Base-by-base conservation (phyloP, 2,888 invertebrate genomes). In the Andrena haemorrhoa region DNA sequence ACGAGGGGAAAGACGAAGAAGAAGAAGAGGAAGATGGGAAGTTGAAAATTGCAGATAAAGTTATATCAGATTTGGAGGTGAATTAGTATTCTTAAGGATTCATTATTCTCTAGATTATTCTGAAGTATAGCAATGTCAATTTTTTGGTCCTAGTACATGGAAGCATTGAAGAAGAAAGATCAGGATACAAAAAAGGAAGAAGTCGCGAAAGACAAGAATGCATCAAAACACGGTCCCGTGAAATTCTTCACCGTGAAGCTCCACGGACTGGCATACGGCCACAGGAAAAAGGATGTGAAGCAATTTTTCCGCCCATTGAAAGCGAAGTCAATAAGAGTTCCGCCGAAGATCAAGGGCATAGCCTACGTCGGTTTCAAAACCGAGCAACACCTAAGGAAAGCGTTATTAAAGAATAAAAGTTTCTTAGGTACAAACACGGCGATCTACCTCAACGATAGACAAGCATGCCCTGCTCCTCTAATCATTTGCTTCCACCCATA, bases 281-380 rank as follows among this genome's bases (percentile, higher is more conserved):
- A 96, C 63, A 97, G 97, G 93, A 97, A 98, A 91, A 97, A 97
- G 93, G 97, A 98, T 85, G 95, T 99, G 2, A 96, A 97, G 91
- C 96, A 97, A 85, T 98, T 98, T 92, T 98, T 98, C 88, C 96
- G 96, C 89, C 98, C 98, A 0, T 90, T 97, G 6, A 96, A 96
- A 85, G 96, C 97, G 1, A 97, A 95, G 91, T 97, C 97, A 3
- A 96, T 99, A 75, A 95, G 98, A 82, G 94, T 98, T 60, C 98
- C 98, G 0, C 95, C 94, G 79, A 96, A 96, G 88, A 95, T 97
- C 1, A 96, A 97, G 91, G 98, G 98, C 6, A 97, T 98, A 90
- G 98, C 98, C 56, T 98, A 97, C 94, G 97, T 98, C n/a, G 98
- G 98, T 2, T 98, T 99, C 90, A 96, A 97, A 93, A 96, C 96